Conservation (phyloP, 2,888 invertebrate species). For the Cerceris ruficornis region DNA sequence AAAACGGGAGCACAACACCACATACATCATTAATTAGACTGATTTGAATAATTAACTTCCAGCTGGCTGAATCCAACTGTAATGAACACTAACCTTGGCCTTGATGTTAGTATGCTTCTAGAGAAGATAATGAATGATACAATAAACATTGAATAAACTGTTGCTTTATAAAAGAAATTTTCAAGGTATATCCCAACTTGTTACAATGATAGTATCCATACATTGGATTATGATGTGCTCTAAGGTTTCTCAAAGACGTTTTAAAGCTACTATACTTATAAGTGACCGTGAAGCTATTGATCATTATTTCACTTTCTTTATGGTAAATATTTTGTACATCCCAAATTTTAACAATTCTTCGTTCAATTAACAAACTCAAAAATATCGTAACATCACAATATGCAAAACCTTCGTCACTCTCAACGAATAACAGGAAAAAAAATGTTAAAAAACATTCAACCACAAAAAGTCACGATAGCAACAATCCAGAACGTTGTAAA, state of each 20-base stretch:
- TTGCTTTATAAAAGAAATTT: not conserved
- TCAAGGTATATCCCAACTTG: not conserved
- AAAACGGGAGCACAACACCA: not conserved
- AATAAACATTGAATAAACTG: not conserved
- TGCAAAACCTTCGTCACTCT: too few species aligned
- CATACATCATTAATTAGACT: not conserved
- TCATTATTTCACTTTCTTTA: slow-evolving; percentile 47
- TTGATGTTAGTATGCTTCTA: not conserved
- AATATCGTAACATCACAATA: too few species aligned
- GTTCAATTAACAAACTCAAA: too few species aligned
- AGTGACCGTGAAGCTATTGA: slow-evolving; percentile 74
- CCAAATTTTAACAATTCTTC: not conserved
- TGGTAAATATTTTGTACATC: not conserved
- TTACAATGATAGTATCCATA: slow-evolving; percentile 8
- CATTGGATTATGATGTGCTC: slow-evolving; percentile 23
- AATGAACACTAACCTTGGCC: slow-evolving; percentile 3
- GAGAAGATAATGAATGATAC: slow-evolving; percentile 5
- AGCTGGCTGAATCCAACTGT: not conserved
- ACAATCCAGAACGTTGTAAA: too few species aligned
- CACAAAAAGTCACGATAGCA: too few species aligned
- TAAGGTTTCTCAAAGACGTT: slow-evolving; percentile 71
- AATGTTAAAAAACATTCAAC: too few species aligned
- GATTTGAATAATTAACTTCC: not conserved
- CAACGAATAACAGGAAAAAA: too few species aligned
- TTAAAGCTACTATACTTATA: slow-evolving; percentile 63